Evolutionary conservation across 2,113 vertebrate species (phyloP).

Genomic region (Symphodus melops): DNA sequence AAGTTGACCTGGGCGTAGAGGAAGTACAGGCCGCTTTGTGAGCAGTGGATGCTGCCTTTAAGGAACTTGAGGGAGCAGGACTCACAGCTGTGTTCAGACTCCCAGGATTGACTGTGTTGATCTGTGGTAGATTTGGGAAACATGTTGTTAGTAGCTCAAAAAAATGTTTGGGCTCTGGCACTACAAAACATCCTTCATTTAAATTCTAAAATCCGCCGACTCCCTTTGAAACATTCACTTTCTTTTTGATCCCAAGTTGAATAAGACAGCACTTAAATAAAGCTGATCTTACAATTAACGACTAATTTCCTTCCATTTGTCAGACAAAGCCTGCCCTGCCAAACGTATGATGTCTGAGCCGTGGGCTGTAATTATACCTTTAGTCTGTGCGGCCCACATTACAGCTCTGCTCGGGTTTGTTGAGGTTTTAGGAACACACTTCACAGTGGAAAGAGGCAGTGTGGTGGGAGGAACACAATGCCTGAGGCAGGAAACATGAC

Average conservation of each 20-base stretch:
- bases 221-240: background rate
- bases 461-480: conserved; percentile 34
- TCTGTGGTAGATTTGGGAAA: conserved; percentile 14
- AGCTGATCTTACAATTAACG: conserved; percentile 6
- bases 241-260: background rate
- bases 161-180: no score
- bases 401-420: conserved; percentile 13
- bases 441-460: conserved; percentile 41
- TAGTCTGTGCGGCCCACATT: conserved; percentile 35
- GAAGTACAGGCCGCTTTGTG: conserved; percentile 45
- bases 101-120: rapidly evolving
- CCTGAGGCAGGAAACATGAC: conserved; percentile 54
- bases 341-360: conserved; percentile 11
- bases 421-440: conserved; percentile 61
- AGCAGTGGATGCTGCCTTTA: conserved; percentile 36
- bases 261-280: background rate
- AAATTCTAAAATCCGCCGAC: background rate
- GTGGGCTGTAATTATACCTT: conserved; percentile 28
- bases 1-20: conserved; percentile 73
- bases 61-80: conserved; percentile 6
- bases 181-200: background rate
- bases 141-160: background rate
- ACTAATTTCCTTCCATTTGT: conserved; percentile 6
- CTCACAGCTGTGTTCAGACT: rapidly evolving
- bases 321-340: background rate